phyloP scores from a whole-genome alignment of 2,113 vertebrate species.

The Hydrochoerus hydrochaeris region DNA sequence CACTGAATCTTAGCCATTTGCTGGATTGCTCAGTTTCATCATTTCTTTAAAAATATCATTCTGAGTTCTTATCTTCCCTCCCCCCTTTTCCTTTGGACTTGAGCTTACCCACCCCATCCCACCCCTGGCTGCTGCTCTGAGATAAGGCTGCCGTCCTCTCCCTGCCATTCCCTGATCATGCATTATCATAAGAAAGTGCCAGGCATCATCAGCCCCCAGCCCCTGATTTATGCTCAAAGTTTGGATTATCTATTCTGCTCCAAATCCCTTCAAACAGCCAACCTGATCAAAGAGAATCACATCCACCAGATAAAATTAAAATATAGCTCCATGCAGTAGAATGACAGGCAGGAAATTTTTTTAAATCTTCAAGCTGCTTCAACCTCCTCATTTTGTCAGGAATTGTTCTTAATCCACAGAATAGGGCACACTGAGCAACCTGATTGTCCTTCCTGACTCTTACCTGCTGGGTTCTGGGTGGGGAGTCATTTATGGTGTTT shows the following conservation, averaged over 20 bases:
- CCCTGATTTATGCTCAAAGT: constrained; percentile 97
- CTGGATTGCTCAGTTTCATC: constrained; percentile 55
- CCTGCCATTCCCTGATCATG: constrained; percentile 86
- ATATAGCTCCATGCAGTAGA: constrained; percentile 82
- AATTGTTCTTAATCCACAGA: constrained; percentile 79
- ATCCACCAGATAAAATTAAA: constrained; percentile 90
- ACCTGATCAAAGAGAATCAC: constrained; percentile 89
- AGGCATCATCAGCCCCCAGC: constrained; percentile 89
- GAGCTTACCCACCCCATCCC: neutral
- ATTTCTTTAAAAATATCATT: constrained; percentile 45
- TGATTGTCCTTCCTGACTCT: neutral
- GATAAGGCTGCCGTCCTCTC: constrained; percentile 96
- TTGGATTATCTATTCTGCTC: constrained; percentile 95
- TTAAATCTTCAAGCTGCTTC: constrained; percentile 83
- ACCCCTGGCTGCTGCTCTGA: constrained; percentile 86
- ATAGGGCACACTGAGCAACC: neutral
- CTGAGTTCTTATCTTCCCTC: neutral
- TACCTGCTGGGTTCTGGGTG: neutral
- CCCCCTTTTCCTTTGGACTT: constrained; percentile 70
- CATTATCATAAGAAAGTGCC: constrained; percentile 97
- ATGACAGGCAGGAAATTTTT: constrained; percentile 75
- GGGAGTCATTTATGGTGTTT: neutral
- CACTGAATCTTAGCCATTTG: neutral
- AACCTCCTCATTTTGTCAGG: constrained; percentile 84
- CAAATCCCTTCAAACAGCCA: constrained; percentile 98